phyloP scores from a whole-genome alignment of 1,140 invertebrate genomes.

The Lucilia cuprina region DNA sequence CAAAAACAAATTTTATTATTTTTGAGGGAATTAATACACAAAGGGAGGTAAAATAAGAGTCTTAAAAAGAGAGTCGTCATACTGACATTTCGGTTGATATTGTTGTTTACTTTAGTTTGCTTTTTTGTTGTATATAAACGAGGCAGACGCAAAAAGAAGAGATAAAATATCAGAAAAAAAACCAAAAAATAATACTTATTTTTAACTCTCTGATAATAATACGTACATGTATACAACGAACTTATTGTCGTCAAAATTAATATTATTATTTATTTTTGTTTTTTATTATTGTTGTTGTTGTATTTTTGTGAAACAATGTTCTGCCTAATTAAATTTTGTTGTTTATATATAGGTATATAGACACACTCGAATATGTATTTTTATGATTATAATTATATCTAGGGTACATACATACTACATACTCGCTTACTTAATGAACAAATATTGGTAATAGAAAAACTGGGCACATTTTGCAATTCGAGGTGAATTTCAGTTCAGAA shows the following conservation, averaged over 20 bases:
- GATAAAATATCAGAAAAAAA: background rate
- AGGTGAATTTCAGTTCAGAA: too few relatives aligned
- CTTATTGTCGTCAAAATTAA: background rate
- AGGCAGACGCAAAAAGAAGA: background rate
- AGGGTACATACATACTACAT: too few relatives aligned
- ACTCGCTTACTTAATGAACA: too few relatives aligned
- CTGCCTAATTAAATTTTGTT: background rate
- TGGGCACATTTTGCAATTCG: too few relatives aligned
- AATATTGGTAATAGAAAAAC: too few relatives aligned
- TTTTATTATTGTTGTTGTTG: background rate
- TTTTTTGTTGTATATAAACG: background rate
- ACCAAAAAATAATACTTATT: background rate
- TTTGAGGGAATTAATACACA: too few relatives aligned
- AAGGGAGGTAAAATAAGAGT: background rate
- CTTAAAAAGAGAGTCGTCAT: background rate
- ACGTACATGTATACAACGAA: background rate
- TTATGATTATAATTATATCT: background rate
- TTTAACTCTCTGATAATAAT: background rate
- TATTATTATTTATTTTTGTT: slow-evolving; percentile 5
- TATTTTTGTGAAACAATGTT: background rate
- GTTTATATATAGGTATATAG: background rate
- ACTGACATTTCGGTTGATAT: background rate
- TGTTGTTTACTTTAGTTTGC: background rate
- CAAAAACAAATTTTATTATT: too few relatives aligned
- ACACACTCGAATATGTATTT: background rate